Evolutionary conservation across 2,888 invertebrate species (phyloP).

Genomic region (Eilema griseolum): DNA sequence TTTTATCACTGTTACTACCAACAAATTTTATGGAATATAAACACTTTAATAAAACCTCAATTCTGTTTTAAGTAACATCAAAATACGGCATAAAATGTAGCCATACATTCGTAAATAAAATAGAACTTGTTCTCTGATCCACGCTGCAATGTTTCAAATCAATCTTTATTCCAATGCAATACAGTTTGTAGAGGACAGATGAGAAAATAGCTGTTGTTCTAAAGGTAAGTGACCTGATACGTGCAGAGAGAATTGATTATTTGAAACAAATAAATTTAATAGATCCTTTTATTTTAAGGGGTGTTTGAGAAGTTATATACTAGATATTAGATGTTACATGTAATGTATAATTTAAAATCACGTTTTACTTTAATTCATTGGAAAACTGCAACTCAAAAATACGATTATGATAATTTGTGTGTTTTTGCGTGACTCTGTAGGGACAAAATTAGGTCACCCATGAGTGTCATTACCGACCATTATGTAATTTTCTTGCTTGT

Average conservation of each 20-base stretch:
- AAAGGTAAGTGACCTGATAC: neutral
- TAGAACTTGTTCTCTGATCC: neutral
- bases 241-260: neutral
- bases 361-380: too few relatives aligned
- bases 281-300: neutral
- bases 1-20: neutral
- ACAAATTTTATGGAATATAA: neutral
- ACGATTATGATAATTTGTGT: too few relatives aligned
- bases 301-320: neutral
- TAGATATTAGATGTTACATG: too few relatives aligned
- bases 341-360: too few relatives aligned
- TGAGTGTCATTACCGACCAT: too few relatives aligned
- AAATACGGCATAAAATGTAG: neutral
- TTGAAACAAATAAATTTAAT: neutral
- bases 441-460: too few relatives aligned
- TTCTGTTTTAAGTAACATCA: neutral
- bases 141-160: neutral
- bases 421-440: too few relatives aligned
- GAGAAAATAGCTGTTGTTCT: constrained; percentile 4
- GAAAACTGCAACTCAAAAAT: too few relatives aligned
- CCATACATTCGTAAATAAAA: neutral
- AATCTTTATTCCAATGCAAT: neutral
- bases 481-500: too few relatives aligned
- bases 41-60: neutral
- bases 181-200: neutral